Evolutionary conservation across 2,888 invertebrate species (phyloP).

Genomic region (Cabera pusaria): DNA sequence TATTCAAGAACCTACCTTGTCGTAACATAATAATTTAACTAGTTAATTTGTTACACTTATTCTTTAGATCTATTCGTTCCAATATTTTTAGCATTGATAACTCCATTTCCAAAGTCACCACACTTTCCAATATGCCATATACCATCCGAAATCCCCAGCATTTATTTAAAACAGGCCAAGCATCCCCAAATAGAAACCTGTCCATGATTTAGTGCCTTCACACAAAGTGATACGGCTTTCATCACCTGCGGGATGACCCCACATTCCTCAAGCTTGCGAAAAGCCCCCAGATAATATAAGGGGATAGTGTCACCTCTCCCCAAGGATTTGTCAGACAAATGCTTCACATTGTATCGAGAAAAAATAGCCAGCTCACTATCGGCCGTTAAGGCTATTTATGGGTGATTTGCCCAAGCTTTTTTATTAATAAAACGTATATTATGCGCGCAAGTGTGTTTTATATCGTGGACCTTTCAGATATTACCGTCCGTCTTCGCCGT

Average conservation of each 20-base stretch:
- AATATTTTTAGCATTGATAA: too few species aligned
- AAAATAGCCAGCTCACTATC: constrained; percentile 77
- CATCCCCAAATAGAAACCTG: constrained; percentile 63
- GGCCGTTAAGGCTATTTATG: constrained; percentile 81
- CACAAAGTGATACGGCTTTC: constrained; percentile 73
- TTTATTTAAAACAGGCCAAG: constrained; percentile 49
- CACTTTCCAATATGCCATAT: constrained; percentile 39
- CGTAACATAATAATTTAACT: too few species aligned
- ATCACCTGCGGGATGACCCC: constrained; percentile 80
- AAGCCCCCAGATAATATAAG: constrained; percentile 65
- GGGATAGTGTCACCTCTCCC: constrained; percentile 73
- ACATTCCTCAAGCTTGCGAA: constrained; percentile 71
- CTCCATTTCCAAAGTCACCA: constrained; percentile 11
- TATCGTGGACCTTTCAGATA: constrained; percentile 68
- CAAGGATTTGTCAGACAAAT: constrained; percentile 83
- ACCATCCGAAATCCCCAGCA: constrained; percentile 56
- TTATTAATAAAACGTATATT: constrained; percentile 84
- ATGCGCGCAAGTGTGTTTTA: constrained; percentile 83
- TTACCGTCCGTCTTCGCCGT: constrained; percentile 79
- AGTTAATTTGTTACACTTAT: too few species aligned
- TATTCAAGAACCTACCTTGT: too few species aligned
- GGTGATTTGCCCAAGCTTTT: constrained; percentile 76
- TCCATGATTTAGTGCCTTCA: constrained; percentile 74
- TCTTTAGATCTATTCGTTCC: too few species aligned
- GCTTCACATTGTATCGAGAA: constrained; percentile 73